Evolutionary conservation across 2,888 invertebrate genomes (phyloP).

Genomic region (Linnaemya tessellans): DNA sequence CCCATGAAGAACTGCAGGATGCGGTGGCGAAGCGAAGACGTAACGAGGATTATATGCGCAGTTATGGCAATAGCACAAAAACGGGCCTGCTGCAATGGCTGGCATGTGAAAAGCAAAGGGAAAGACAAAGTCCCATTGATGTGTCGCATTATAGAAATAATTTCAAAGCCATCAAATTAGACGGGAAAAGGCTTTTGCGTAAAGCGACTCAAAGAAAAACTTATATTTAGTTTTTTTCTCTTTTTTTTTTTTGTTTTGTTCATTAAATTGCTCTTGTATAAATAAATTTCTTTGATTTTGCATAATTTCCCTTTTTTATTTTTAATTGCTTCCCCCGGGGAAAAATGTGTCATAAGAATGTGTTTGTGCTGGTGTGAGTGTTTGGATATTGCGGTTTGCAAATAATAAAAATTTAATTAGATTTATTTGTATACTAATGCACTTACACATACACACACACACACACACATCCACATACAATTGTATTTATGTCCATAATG

Average conservation of each 20-base stretch:
- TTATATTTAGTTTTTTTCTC: slow-evolving; percentile 4
- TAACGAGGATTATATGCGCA: slow-evolving; percentile 66
- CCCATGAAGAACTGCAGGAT: neutral
- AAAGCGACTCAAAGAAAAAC: slow-evolving; percentile 34
- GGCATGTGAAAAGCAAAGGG: slow-evolving; percentile 34
- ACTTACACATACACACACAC: neutral
- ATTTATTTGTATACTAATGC: slow-evolving; percentile 4
- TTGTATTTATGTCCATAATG: neutral
- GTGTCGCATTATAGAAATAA: slow-evolving; percentile 66
- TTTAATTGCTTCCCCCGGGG: too few species aligned
- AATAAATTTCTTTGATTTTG: too few species aligned
- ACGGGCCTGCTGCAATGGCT: slow-evolving; percentile 69
- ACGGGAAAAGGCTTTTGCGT: neutral
- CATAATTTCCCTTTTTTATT: too few species aligned
- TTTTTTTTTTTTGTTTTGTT: too few species aligned
- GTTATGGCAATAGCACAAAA: slow-evolving; percentile 74
- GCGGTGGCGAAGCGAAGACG: neutral
- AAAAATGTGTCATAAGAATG: neutral
- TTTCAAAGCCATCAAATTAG: slow-evolving; percentile 23
- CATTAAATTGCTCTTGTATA: too few species aligned
- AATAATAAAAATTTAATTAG: slow-evolving; percentile 29
- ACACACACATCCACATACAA: too few species aligned
- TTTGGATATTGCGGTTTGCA: slow-evolving; percentile 7
- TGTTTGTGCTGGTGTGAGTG: neutral
- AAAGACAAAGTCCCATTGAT: slow-evolving; percentile 56